Conservation (phyloP, 1,140 invertebrate genomes). For the fruit fly (Drosophila melanogaster) region Release_6_plus_ISO1_MT NT_037436.4:9957001-9957500, state of each 20-base stretch:
- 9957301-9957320: conserved; percentile 6
- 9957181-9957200: background rate
- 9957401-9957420: conserved; percentile 60
- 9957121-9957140: conserved; percentile 22
- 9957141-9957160: conserved; percentile 69
- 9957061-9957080: background rate
- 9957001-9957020: too few species aligned
- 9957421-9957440: conserved; percentile 59
- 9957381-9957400: conserved; percentile 26
- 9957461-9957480: conserved; percentile 14
- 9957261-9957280: conserved; percentile 60
- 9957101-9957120: background rate
- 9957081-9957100: conserved; percentile 6
- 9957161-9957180: conserved; percentile 60
- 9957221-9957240: conserved; percentile 54
- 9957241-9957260: conserved; percentile 65
- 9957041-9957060: background rate
- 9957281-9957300: conserved; percentile 24
- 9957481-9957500: conserved; percentile 8
- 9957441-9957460: conserved; percentile 12
- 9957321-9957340: conserved; percentile 17
- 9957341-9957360: conserved; percentile 53
- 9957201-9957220: too few species aligned
- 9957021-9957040: background rate
- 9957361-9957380: conserved; percentile 1